Evolutionary conservation across 2,888 invertebrate species (phyloP), one percentile per base, ranked within the genome.

Genomic region (Trachelus troglodyta): DNA sequence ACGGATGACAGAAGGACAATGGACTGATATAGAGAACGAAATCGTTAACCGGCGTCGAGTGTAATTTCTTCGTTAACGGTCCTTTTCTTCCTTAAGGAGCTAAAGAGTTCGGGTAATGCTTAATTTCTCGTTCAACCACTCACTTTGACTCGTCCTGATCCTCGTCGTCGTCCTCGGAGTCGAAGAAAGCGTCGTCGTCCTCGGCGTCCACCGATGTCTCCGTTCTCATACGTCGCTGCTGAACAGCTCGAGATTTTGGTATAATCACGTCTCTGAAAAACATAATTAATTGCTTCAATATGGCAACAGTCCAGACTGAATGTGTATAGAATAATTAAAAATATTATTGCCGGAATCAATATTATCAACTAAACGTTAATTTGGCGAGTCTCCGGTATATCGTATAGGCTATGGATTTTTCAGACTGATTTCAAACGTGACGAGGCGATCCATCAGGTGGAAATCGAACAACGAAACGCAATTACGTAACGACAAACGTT

Each of bases 181-280:
- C 95, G 88, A 95, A 95, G 90, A 95, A 95, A 77, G 95, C 94
- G 85, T 95, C 94, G 86, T 94, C 94, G 83, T 95, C 94, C 87
- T 95, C 94, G 84, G 94, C 93, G 88, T 93, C 90, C 83, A 92
- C 90, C 77, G 89, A 90, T 71, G 87, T 89, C 85, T 93, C 92
- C 79, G 92, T 92, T 79, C 92, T 91, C 89, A 93, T 92, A 85
- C 92, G 91, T 83, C 93, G 92, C 84, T 94, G 93, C 81, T 93
- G 93, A 73, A 87, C 84, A 68, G 86, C 91, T 80, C 91, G 90
- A 33, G 93, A 92, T 90, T 94, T 93, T 35, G 94, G 93, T 81
- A 94, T 92, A 40, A 94, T 92, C 75, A 94, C 92, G 84, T 93
- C 93, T 76, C 94, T 94, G 89, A 34, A 89, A 88, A 78, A 81